Base-by-base conservation (phyloP, 2,113 vertebrate genomes). In the Marcusenius ussheri region DNA sequence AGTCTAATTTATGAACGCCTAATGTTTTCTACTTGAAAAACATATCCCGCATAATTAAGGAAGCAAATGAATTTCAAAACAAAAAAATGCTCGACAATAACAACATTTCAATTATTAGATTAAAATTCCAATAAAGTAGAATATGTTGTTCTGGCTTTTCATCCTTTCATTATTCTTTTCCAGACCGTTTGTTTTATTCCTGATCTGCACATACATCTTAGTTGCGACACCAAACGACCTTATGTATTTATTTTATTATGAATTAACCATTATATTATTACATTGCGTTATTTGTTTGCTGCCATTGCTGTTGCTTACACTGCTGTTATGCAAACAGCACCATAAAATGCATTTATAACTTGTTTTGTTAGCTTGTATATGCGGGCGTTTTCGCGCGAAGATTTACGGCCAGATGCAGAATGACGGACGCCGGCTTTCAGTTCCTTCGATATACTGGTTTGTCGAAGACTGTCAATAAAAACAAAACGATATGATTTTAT, bases 71-170 rank as follows among this genome's bases (percentile, higher is more conserved):
- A 88, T 88, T 89, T 84, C 24, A 51, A 39, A 83, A 39, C 5
- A 62, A 62, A 62, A 89, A 47, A 89, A 45, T 11, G 53, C 3
- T 31, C 45, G 24, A 85, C 85, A 87, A 87, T 56, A 66, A 88
- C 85, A 51, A 17, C 39, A 88, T 88, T 47, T 46, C 62, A 66
- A 74, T 50, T 85, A 70, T 90, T 86, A 87, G 46, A 49, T 90
- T 74, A 87, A 86, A 90, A 90, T 84, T 35, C 42, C 83, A 90
- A 83, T 89, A 80, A 89, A 89, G 70, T n/a, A 58, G 27, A 58
- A 24, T 46, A 84, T 56, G 88, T 35, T 89, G 74, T 56, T 74
- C 50, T 11, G 74, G 13, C 17, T 83, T 89, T 56, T 58, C 35
- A 19, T 46, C 35, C 50, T 46, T 80, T 84, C 5, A 17, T 74